Evolutionary conservation across 2,888 invertebrate genomes (phyloP), one percentile per base, ranked within the genome.

Genomic region (Hyposoter didymator): DNA sequence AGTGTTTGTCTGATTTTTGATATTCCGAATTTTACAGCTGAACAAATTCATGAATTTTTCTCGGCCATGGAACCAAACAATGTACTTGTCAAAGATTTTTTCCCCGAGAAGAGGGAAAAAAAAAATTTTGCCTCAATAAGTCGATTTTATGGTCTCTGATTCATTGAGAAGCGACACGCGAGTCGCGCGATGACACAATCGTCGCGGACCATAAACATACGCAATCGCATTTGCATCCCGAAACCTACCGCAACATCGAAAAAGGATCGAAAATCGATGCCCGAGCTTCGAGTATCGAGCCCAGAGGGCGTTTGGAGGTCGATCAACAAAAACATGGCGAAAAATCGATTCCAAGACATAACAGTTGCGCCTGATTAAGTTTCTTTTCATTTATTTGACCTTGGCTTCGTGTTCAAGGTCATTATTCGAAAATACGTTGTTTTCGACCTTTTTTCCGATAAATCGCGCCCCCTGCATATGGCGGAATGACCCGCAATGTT

Each of bases 171-270:
- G 1, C 19, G 5, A 28, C 59, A 28, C 28, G 28, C 28, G 59
- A 59, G 39, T 39, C 55, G n/a, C 55, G n/a, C 47, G 35, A 62
- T 62, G 64, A 76, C 47, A 64, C 62, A 47, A 47, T 64, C 32
- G 2, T 4, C 14, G 19, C 19, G 12, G 32, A 35, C 12, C 45
- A 47, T 47, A 76, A 76, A 66, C 43, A 43, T 59, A 39, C 55
- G 39, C 6, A 12, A 35, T 52, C 39, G 39, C 6, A 43, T 59
- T 73, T 22, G 39, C 55, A 73, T 59, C 0, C 14, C 5, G 14
- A 59, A 59, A 28, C 62, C 62, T 75, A 75, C 62, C 62, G 39
- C 66, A 66, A 66, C 39, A 39, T 66, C 35, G 64, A 35, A 35
- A 35, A 62, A 52, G n/a, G 52, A 39, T 39, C n/a, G 14, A 66